Base-by-base conservation (phyloP, 2,797 vertebrate genomes). In the Sternotherus odoratus region DNA sequence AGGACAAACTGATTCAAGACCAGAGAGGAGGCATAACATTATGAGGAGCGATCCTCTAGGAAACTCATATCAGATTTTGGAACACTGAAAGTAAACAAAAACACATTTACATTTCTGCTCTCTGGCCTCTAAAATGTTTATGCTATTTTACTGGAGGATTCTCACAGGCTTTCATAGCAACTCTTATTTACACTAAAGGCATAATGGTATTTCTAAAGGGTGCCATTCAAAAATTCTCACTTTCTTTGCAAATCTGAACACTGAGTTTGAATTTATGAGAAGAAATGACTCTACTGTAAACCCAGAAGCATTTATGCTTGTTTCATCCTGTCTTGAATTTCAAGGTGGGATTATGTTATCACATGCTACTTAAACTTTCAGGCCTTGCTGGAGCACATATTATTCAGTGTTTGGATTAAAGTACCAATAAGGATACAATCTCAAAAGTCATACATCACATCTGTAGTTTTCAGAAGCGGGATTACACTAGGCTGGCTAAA, bases 401-500 rank as follows among this genome's bases (percentile, higher is more conserved):
- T 75, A 82, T 1, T 33, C 69, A 83, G 48, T 28, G 72, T 88
- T 89, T 90, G 75, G 82, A 92, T 94, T 94, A 93, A 93, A 94
- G 85, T 57, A 89, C 80, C 60, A 36, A 21, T 74, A 81, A 87
- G 49, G 88, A 85, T 49, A 48, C 66, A 54, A 97, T 91, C 85
- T 82, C 56, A 83, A 60, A 87, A 94, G 48, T 82, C 86, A n/a
- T 82, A 83, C 48, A 39, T 4, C 77, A 46, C 77, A 93, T 10
- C 90, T 0, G 56, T n/a, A 82, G 7, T 60, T 89, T 83, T 81
- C 84, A 94, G 81, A 95, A 4, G 5, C 60, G n/a, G 79, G 90
- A 93, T 97, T 95, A 93, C 0, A 12, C 39, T 0, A 49, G 77
- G n/a, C 46, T 50, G 2, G 30, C 80, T 53, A 88, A 89, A 92